These are phyloP conservation scores for Stenodera caucasica DNA, from an alignment of 2,888 invertebrate genomes.

Conservation along the genomic window DNA sequence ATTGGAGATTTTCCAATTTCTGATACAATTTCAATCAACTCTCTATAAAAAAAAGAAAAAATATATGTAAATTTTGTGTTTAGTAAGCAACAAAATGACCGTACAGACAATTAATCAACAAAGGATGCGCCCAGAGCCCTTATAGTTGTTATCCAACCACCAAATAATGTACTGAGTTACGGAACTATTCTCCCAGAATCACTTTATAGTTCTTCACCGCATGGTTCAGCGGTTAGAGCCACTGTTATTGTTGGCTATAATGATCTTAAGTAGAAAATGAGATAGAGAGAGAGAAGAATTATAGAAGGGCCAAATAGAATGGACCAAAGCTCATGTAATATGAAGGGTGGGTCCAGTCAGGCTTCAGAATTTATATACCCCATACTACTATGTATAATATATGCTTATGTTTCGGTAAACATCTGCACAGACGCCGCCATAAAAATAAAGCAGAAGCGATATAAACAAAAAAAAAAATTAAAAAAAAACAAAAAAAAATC, in stretches of 20 bases:
- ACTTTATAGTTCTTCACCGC: slow-evolving; percentile 47
- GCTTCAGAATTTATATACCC: slow-evolving; percentile 37
- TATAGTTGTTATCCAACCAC: slow-evolving; percentile 40
- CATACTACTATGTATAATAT: slow-evolving; percentile 40
- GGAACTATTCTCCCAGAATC: slow-evolving; percentile 47
- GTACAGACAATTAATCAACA: slow-evolving; percentile 46
- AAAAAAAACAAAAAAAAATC: no score
- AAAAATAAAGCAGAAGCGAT: background rate
- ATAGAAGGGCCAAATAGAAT: slow-evolving; percentile 31
- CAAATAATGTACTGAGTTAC: slow-evolving; percentile 46
- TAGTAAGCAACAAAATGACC: slow-evolving; percentile 13
- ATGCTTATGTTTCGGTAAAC: slow-evolving; percentile 23
- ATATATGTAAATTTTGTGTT: no score
- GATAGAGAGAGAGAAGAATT: slow-evolving; percentile 22
- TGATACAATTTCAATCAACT: background rate
- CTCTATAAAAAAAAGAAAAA: no score
- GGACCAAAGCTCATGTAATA: slow-evolving; percentile 37
- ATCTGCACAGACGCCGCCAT: slow-evolving; percentile 3
- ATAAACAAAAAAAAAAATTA: background rate
- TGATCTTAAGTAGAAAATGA: slow-evolving; percentile 36
- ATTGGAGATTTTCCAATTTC: background rate
- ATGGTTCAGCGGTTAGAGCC: slow-evolving; percentile 41
- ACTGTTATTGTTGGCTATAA: slow-evolving; percentile 46
- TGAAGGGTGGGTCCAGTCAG: slow-evolving; percentile 42
- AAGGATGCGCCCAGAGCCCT: slow-evolving; percentile 37